phyloP scores from a whole-genome alignment of 2,113 vertebrate species.

The Euleptes europaea region DNA sequence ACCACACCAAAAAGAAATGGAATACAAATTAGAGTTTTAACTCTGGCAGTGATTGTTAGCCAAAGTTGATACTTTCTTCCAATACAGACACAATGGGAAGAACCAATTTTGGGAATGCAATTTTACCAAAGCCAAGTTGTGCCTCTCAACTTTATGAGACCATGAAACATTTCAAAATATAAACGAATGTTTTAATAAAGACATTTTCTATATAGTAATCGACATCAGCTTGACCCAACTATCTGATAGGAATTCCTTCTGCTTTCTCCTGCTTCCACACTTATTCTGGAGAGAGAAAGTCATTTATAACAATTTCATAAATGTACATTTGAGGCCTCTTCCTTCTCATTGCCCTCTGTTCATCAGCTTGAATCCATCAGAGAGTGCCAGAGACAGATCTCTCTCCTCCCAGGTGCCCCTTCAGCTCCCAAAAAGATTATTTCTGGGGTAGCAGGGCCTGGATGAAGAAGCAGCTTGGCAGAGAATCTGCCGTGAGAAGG shows the following conservation, averaged over 20 bases:
- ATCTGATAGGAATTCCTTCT: not conserved
- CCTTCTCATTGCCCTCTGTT: too few species aligned
- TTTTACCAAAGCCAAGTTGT: conserved; percentile 2
- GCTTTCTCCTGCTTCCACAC: not conserved
- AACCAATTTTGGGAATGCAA: not conserved
- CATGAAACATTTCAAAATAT: not conserved
- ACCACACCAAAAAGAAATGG: not conserved
- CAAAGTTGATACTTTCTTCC: not conserved
- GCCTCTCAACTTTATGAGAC: conserved; percentile 29
- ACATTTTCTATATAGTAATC: not conserved
- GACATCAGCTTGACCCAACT: not conserved
- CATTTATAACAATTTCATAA: too few species aligned
- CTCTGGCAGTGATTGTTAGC: not conserved
- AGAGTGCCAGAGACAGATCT: too few species aligned
- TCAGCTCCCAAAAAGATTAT: too few species aligned
- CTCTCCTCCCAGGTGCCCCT: too few species aligned
- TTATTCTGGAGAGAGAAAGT: not conserved
- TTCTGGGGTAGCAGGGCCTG: too few species aligned
- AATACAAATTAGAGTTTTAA: not conserved
- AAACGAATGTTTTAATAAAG: not conserved
- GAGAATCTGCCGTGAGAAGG: too few species aligned
- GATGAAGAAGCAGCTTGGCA: too few species aligned
- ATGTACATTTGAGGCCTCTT: too few species aligned
- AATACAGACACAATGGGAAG: not conserved
- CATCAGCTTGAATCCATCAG: too few species aligned